Percentiles rank a stretch among this genome's conserved stretches.
Conservation (phyloP, 2,888 invertebrate species). For the Pharmacophagus antenor region DNA sequence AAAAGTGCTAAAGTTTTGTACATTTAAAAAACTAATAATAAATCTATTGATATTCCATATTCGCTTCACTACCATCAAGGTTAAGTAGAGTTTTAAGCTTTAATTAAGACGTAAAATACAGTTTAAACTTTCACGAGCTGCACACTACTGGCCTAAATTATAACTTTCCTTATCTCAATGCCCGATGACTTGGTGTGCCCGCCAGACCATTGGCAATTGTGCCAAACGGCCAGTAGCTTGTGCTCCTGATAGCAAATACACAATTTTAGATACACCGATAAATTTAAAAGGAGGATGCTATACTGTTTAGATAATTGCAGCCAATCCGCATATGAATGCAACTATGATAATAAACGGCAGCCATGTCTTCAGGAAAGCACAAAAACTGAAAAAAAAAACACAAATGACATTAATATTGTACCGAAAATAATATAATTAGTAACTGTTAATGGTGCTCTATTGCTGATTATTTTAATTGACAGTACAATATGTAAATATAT, state of each 20-base stretch:
- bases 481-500: too few relatives aligned
- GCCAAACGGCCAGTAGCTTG: not conserved
- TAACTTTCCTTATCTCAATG: not conserved
- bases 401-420: not conserved
- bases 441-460: not conserved
- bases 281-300: not conserved
- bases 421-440: not conserved
- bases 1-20: not conserved
- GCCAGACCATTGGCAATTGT: not conserved
- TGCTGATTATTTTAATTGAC: too few relatives aligned
- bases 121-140: not conserved
- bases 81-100: not conserved
- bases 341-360: constrained; percentile 85
- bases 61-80: not conserved
- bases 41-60: not conserved
- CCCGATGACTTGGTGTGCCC: not conserved
- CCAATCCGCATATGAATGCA: constrained; percentile 58
- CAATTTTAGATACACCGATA: constrained; percentile 1
- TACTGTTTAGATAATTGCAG: constrained; percentile 51
- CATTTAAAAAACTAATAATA: not conserved
- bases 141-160: not conserved
- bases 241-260: constrained; percentile 12
- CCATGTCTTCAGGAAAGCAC: constrained; percentile 90
- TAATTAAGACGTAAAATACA: not conserved
- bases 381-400: constrained; percentile 76